phyloP scores from a whole-genome alignment of 2,113 vertebrate species.

The Oryzias javanicus region DNA sequence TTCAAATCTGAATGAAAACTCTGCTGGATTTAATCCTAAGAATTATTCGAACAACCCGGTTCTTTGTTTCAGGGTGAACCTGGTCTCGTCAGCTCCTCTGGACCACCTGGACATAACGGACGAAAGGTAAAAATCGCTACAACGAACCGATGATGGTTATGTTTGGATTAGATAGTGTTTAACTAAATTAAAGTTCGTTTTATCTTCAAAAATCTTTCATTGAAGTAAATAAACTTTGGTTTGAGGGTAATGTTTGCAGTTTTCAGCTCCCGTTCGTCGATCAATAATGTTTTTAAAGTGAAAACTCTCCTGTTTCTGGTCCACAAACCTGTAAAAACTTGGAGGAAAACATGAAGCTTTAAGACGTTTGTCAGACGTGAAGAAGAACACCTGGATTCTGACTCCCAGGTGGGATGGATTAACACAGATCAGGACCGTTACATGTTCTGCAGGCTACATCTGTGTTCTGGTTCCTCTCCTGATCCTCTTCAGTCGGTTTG shows the following conservation, averaged over 20 bases:
- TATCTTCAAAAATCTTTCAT: too few species aligned
- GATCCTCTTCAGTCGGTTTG: constrained; percentile 20
- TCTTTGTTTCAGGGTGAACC: constrained; percentile 78
- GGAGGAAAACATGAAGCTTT: constrained; percentile 46
- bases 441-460: constrained; percentile 26
- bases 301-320: too few species aligned
- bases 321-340: too few species aligned
- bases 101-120: constrained; percentile 83
- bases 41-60: neutral
- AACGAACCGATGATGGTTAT: neutral
- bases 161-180: neutral
- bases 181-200: constrained; percentile 10
- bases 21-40: too few species aligned
- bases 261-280: too few species aligned
- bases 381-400: constrained; percentile 49
- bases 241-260: too few species aligned
- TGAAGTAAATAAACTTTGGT: too few species aligned
- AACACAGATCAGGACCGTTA: constrained; percentile 34
- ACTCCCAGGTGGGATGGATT: constrained; percentile 18
- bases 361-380: constrained; percentile 53
- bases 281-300: too few species aligned
- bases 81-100: constrained; percentile 82
- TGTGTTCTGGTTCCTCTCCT: constrained; percentile 17
- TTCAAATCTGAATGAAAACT: too few species aligned
- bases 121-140: constrained; percentile 80